These are phyloP conservation scores for Mesembrinibis cayennensis DNA, from an alignment of 2,113 vertebrate genomes.

Conservation along the genomic window DNA sequence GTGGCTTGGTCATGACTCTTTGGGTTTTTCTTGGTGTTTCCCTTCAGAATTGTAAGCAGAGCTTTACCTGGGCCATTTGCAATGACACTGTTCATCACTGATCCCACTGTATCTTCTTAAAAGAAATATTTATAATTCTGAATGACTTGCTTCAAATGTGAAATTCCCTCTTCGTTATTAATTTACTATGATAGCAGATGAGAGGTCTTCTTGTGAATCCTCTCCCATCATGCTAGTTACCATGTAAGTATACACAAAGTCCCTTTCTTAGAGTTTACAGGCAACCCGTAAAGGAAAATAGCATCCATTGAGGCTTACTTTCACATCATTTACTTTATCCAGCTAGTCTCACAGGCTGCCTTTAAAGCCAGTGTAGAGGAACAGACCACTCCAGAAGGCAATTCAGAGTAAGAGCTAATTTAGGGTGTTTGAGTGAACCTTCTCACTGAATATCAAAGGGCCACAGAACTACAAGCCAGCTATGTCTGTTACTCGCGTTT, in stretches of 20 bases:
- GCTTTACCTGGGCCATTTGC: background rate
- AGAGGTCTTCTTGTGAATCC: background rate
- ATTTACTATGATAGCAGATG: background rate
- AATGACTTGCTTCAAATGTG: background rate
- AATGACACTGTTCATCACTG: background rate
- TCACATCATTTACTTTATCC: background rate
- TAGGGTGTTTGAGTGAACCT: background rate
- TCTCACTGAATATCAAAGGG: background rate
- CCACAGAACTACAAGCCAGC: background rate
- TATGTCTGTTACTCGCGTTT: background rate
- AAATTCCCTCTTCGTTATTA: background rate
- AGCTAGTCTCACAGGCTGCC: background rate
- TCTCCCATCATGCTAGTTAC: background rate
- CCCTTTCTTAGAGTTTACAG: background rate
- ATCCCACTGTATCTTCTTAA: background rate
- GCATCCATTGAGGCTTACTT: background rate
- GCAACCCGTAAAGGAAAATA: background rate
- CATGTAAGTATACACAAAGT: background rate
- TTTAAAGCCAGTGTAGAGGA: background rate
- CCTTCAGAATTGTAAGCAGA: background rate
- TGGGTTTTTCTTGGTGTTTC: background rate
- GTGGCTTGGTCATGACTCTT: background rate
- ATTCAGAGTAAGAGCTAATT: background rate
- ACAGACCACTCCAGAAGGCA: background rate
- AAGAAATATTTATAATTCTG: background rate